Evolutionary conservation across 2,888 invertebrate species (phyloP), one percentile per base, ranked within the genome.

Genomic region (Mongoloraphidia duomilia): DNA sequence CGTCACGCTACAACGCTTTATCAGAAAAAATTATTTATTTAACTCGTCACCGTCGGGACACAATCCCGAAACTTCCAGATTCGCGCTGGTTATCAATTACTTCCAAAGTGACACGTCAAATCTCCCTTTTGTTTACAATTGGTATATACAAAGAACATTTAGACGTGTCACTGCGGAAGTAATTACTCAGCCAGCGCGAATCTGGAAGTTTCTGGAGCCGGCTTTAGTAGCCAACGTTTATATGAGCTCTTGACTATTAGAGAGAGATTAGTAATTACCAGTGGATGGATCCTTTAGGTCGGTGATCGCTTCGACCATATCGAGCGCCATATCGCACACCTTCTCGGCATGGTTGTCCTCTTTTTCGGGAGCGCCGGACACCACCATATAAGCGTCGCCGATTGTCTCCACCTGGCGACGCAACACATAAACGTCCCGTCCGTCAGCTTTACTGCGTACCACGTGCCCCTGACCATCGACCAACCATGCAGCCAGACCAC

Each of bases 321-420:
- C 95, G 34, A 95, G 70, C 0, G 94, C 94, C 94, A 96, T 95
- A 63, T 92, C 87, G 63, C 91, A 92, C 8, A 92, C 88, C 59
- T 87, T 80, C 64, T 91, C 86, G 0, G 94, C 93, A 63, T 97
- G 96, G 62, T 90, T 87, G 46, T 76, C 75, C 61, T 91, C 90
- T 59, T 86, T 84, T 57, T 88, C 87, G 0, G 95, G 95, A 0
- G 94, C 94, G 0, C 96, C 96, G 1, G 92, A 88, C 1, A 95
- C 96, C 1, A 95, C 92, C 95, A 97, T 95, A 65, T 96, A 97
- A 0, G 96, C 96, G 63, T 97, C 96, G 0, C 96, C 95, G 56
- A 96, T 95, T 0, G 96, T 96, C 71, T 96, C 96, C 38, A 93
- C 91, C 91, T 92, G 64, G 34, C 60, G 56, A 49, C 48, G 47